phyloP scores from a whole-genome alignment of 2,113 vertebrate species.

The Kobus ellipsiprymnus region DNA sequence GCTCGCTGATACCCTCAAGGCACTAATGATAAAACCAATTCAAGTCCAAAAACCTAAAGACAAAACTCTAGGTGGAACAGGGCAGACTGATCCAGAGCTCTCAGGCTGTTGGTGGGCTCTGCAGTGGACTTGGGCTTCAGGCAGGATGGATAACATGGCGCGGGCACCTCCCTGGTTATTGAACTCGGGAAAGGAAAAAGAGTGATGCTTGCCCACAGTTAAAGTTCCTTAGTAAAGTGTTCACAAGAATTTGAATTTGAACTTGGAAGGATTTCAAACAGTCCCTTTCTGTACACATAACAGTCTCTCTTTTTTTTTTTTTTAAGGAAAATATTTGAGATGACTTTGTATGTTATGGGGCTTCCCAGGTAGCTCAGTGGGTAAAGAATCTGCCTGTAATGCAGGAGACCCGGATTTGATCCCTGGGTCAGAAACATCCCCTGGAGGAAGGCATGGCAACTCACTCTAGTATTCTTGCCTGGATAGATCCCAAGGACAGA shows the following conservation, averaged over 20 bases:
- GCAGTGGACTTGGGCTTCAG: neutral
- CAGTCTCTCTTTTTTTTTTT: neutral
- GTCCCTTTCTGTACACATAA: neutral
- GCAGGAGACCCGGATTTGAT: neutral
- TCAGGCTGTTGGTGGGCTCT: neutral
- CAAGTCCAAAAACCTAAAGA: neutral
- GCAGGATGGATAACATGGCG: accelerated
- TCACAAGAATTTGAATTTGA: neutral
- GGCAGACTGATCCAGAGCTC: neutral
- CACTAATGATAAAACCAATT: neutral
- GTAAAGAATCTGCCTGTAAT: neutral
- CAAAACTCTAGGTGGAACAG: neutral
- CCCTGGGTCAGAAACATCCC: neutral
- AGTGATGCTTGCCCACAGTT: neutral
- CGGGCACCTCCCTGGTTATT: neutral
- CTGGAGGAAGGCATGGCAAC: neutral
- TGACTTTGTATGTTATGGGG: neutral
- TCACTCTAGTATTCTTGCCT: neutral
- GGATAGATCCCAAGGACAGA: neutral
- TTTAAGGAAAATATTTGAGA: neutral
- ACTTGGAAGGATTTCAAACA: neutral
- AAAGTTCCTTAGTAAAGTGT: neutral
- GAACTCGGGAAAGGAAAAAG: neutral
- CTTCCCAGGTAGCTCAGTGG: neutral
- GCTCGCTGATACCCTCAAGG: neutral